Evolutionary conservation across 2,888 invertebrate species (phyloP).

Genomic region (Scaptomyza polygonia): DNA sequence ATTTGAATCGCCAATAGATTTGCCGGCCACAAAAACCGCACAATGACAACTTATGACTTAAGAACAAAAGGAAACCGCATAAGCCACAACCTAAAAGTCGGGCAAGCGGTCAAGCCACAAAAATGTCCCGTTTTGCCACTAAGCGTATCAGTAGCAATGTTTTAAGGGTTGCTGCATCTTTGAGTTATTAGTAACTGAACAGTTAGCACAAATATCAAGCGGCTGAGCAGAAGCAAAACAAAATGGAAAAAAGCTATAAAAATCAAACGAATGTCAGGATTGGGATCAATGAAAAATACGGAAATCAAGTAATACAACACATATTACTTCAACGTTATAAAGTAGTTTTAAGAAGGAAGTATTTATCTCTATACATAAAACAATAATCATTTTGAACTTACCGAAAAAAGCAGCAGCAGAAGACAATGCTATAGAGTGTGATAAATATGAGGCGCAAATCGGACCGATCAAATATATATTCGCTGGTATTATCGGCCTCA

Average conservation of each 20-base stretch:
- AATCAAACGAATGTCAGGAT: constrained; percentile 6
- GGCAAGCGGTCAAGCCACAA: constrained; percentile 48
- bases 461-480: constrained; percentile 90
- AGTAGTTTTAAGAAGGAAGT: no score
- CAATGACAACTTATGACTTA: constrained; percentile 11
- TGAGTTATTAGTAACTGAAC: no score
- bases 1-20: no score
- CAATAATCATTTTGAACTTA: constrained; percentile 85
- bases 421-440: constrained; percentile 90
- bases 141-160: constrained; percentile 34
- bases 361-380: no score
- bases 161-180: constrained; percentile 13
- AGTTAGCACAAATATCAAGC: constrained; percentile 38
- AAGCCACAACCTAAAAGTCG: constrained; percentile 38
- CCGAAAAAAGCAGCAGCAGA: constrained; percentile 93
- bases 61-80: constrained; percentile 11
- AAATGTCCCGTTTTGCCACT: constrained; percentile 25
- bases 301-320: no score
- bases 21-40: no score
- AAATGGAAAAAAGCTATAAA: constrained; percentile 21
- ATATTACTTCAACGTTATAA: no score
- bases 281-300: constrained; percentile 1
- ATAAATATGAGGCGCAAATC: constrained; percentile 91
- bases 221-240: neutral
- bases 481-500: constrained; percentile 84